Conservation (phyloP, 1,140 invertebrate species). For the Maconellicoccus hirsutus region DNA sequence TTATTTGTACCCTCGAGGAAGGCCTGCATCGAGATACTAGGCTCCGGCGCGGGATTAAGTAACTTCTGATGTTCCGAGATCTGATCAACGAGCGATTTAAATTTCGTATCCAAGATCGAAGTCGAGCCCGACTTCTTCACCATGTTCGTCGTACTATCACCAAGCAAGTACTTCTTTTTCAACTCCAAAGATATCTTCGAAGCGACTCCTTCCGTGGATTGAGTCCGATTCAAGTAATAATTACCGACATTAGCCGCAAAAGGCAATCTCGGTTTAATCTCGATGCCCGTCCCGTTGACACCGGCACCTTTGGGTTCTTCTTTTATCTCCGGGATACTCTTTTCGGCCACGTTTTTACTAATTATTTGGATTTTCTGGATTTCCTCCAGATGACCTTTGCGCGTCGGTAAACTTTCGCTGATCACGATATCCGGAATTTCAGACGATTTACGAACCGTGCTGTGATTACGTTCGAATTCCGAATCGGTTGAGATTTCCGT, state of each 20-base stretch:
- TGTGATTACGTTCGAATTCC: conserved; percentile 72
- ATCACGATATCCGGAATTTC: conserved; percentile 52
- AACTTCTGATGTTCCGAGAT: conserved; percentile 82
- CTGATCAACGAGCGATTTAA: conserved; percentile 67
- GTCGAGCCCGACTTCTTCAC: conserved; percentile 75
- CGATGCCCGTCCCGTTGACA: background rate
- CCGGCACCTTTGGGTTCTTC: background rate
- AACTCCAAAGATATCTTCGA: conserved; percentile 72
- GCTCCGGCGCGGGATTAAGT: conserved; percentile 62
- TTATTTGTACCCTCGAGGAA: conserved; percentile 46
- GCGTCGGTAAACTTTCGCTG: conserved; percentile 54
- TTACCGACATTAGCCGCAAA: conserved; percentile 47
- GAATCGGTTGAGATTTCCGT: conserved; percentile 85
- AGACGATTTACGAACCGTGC: conserved; percentile 47
- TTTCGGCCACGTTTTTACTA: conserved; percentile 23
- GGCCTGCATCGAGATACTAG: conserved; percentile 60
- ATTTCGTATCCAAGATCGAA: conserved; percentile 66
- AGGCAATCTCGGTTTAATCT: conserved; percentile 33
- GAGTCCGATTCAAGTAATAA: conserved; percentile 63
- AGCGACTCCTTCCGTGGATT: conserved; percentile 72
- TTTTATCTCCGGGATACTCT: conserved; percentile 9
- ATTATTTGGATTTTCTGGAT: conserved; percentile 27
- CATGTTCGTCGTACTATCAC: conserved; percentile 44
- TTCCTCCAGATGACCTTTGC: conserved; percentile 29
- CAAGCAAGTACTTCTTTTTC: conserved; percentile 69